These are phyloP conservation scores for Drosophila seguyi DNA, from an alignment of 1,140 invertebrate genomes.

Conservation along the genomic window DNA sequence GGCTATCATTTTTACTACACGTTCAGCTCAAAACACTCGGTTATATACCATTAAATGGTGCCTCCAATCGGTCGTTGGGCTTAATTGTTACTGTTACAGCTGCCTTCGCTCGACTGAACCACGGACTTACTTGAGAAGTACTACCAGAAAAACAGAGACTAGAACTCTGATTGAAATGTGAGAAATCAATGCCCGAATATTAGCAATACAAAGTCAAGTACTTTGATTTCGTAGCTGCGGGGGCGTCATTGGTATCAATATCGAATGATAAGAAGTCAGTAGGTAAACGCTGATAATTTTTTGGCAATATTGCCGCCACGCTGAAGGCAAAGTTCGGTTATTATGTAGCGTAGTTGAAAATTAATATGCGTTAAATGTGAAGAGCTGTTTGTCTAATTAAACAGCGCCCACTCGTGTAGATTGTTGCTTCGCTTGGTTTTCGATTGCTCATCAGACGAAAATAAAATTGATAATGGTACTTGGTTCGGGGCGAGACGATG, in stretches of 20 bases:
- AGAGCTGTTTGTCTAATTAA: slow-evolving; percentile 45
- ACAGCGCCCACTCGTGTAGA: slow-evolving; percentile 8
- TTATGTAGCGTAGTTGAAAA: slow-evolving; percentile 52
- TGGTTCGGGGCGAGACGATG: background rate
- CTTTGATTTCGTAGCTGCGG: slow-evolving; percentile 19
- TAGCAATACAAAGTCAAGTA: slow-evolving; percentile 44
- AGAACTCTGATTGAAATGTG: slow-evolving; percentile 63
- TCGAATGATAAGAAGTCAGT: slow-evolving; percentile 34
- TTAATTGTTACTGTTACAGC: slow-evolving; percentile 75
- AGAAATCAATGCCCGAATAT: slow-evolving; percentile 66
- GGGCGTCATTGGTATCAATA: slow-evolving; percentile 41
- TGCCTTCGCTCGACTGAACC: slow-evolving; percentile 39
- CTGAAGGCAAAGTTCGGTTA: slow-evolving; percentile 21
- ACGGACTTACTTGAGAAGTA: slow-evolving; percentile 5
- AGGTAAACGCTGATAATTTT: slow-evolving; percentile 47
- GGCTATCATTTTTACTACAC: slow-evolving; percentile 66
- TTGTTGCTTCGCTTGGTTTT: background rate
- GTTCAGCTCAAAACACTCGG: slow-evolving; percentile 10
- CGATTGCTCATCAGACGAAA: slow-evolving; percentile 14
- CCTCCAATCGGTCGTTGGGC: slow-evolving; percentile 63
- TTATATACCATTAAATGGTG: slow-evolving; percentile 59
- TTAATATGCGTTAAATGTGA: slow-evolving; percentile 68
- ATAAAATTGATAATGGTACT: slow-evolving; percentile 25
- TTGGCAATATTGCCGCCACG: background rate
- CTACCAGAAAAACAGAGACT: slow-evolving; percentile 5